Conservation (phyloP, 2,797 vertebrate species). For the Iguana delicatissima region DNA sequence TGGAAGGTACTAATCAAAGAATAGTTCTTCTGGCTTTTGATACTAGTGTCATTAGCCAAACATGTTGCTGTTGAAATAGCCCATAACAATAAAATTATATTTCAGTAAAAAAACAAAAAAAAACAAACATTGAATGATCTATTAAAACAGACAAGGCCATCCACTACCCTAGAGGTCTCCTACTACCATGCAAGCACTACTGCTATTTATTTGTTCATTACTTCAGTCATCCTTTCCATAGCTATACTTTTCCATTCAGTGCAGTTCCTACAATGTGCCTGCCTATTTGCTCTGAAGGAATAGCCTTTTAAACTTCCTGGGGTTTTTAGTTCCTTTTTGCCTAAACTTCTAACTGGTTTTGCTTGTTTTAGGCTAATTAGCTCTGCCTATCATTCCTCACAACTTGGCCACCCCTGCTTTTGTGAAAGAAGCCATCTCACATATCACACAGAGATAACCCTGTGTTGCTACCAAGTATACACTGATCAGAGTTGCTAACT, state of each 20-base stretch:
- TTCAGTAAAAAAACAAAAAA: neutral
- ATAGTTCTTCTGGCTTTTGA: neutral
- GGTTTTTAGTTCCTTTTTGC: neutral
- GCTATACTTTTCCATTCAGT: neutral
- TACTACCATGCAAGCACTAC: neutral
- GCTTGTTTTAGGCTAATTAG: conserved; percentile 1
- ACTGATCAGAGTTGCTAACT: neutral
- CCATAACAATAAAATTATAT: neutral
- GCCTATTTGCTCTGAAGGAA: neutral
- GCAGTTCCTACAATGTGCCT: neutral
- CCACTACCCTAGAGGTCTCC: neutral
- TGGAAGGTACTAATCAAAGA: neutral
- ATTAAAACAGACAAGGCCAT: neutral
- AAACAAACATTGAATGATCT: too few relatives aligned
- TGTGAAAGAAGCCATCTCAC: neutral
- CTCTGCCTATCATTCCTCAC: neutral
- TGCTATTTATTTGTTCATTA: neutral
- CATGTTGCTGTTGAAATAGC: neutral
- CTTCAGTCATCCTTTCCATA: neutral
- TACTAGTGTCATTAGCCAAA: neutral
- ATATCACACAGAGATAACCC: neutral
- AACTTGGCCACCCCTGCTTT: neutral
- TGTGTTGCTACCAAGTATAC: neutral
- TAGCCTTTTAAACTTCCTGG: neutral
- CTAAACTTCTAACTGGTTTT: neutral